Evolutionary conservation across 2,113 vertebrate genomes (phyloP), one percentile per base, ranked within the genome.

Genomic region (Girardinichthys multiradiatus): DNA sequence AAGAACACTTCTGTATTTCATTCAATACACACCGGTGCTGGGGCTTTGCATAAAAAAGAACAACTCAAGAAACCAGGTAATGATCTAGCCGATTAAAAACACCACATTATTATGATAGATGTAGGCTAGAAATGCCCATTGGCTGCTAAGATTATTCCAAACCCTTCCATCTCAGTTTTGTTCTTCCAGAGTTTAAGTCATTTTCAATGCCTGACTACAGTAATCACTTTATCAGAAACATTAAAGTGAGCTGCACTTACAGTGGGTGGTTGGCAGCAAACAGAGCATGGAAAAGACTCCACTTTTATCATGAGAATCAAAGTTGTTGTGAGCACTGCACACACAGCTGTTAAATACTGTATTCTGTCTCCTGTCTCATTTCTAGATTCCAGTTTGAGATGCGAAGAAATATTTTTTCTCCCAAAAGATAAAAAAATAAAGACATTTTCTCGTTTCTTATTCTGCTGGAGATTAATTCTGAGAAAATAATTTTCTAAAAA

Each of bases 381-480:
- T 91, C 78, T 83, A 80, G 86, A 88, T 87, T 65, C 77, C 26
- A 57, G 71, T 63, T 79, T 82, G 74, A 83, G 69, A 74, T 64
- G 75, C 76, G 82, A 86, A 77, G 14, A 10, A 51, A 58, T 35
- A 51, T 19, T 59, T 64, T 76, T 61, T 45, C 67, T 37, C 29
- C 59, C 30, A 28, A 19, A 48, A 57, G 30, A 62, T 35, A 29
- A 12, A 13, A 59, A 66, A 82, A 68, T 24, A 30, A 17, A 48
- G 24, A 61, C 77, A 27, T 70, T 30, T 35, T 29, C 68, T 27
- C n/a, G 4, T 68, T 78, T 76, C 31, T 11, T 51, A 21, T 61
- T 51, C 42, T 54, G 12, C 24, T 24, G 24, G 61, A 45, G 37
- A 64, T 64, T 45, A 80, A 69, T 74, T 45, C n/a, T 57, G n/a